Evolutionary conservation across 2,113 vertebrate genomes (phyloP).

Genomic region (Bolborhynchus lineola): DNA sequence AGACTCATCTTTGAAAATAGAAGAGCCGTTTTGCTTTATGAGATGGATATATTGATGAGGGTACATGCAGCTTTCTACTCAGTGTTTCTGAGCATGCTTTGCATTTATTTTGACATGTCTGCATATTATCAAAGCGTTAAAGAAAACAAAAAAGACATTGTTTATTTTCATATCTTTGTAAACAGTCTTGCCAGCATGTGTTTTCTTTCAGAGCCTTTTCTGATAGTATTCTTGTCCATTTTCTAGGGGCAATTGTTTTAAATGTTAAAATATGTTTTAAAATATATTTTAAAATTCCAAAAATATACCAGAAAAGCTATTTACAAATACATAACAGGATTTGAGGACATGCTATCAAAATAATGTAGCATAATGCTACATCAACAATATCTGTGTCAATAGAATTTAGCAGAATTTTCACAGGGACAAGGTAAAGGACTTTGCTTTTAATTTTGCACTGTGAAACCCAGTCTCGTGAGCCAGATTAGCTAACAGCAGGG

Average conservation of each 20-base stretch:
- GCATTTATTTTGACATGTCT: not conserved
- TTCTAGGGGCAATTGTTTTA: not conserved
- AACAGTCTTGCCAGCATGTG: not conserved
- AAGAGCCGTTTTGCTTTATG: not conserved
- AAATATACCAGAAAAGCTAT: not conserved
- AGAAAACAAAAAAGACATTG: not conserved
- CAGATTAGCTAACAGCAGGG: not conserved
- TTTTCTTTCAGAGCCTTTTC: not conserved
- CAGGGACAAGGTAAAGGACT: not conserved
- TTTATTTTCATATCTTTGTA: not conserved
- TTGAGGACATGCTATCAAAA: not conserved
- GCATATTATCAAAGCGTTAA: not conserved
- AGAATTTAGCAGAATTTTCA: not conserved
- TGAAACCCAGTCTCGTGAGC: not conserved
- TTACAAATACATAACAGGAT: not conserved
- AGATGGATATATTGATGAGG: not conserved
- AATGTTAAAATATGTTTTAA: too few relatives aligned
- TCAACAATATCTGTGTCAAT: not conserved
- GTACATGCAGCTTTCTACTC: rapidly evolving
- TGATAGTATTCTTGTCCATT: not conserved
- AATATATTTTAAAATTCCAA: not conserved
- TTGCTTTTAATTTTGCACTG: not conserved
- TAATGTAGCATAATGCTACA: not conserved
- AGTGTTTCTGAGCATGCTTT: not conserved
- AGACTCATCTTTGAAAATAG: not conserved